Percentiles rank a stretch among this genome's conserved stretches.
phyloP scores from a whole-genome alignment of 2,888 invertebrate species.

The Dioctria linearis region DNA sequence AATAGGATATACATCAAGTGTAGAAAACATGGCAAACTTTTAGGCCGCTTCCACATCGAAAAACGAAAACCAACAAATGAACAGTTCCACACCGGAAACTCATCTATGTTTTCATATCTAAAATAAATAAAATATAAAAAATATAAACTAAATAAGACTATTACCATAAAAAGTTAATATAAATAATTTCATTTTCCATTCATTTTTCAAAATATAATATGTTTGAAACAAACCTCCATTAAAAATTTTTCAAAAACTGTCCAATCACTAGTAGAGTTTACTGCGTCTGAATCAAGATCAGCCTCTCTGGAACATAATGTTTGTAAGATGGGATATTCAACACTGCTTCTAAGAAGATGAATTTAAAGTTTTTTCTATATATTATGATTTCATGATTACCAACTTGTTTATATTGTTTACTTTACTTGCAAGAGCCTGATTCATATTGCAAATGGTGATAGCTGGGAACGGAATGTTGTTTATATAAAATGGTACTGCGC shows the following conservation, averaged over 20 bases:
- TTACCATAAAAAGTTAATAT: not conserved
- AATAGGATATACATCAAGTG: too few species aligned
- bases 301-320: conserved; percentile 63
- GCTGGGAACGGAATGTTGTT: conserved; percentile 85
- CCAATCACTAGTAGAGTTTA: conserved; percentile 62
- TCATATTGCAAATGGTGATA: conserved; percentile 88
- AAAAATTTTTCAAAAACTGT: conserved; percentile 63
- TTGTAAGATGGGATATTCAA: conserved; percentile 64
- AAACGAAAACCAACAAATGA: too few species aligned
- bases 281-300: not conserved
- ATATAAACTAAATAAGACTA: not conserved
- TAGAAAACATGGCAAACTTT: too few species aligned
- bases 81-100: too few species aligned
- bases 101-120: not conserved
- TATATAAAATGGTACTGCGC: conserved; percentile 79
- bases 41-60: too few species aligned
- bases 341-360: conserved; percentile 52
- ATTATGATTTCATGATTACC: not conserved
- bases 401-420: conserved; percentile 72
- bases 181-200: not conserved
- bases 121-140: too few species aligned
- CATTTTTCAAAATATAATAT: conserved; percentile 35
- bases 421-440: conserved; percentile 80
- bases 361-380: not conserved
- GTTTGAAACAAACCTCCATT: conserved; percentile 60